phyloP scores from a whole-genome alignment of 2,113 vertebrate species.

The Gobiocypris rarus region DNA sequence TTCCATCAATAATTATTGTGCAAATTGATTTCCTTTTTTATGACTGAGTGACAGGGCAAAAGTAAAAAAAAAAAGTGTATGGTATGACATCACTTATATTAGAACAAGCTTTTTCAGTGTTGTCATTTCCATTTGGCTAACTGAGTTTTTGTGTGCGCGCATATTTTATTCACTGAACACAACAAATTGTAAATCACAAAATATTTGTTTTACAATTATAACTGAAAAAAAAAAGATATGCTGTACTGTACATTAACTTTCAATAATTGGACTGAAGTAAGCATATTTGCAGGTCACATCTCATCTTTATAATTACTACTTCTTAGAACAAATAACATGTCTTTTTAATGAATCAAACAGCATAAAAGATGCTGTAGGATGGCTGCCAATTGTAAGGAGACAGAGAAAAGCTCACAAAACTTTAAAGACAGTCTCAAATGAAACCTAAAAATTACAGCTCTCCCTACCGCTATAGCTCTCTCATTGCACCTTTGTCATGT shows the following conservation, averaged over 20 bases:
- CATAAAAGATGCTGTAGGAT: constrained; percentile 51
- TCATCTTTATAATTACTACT: constrained; percentile 41
- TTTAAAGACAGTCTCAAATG: constrained; percentile 40
- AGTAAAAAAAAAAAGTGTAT: constrained; percentile 56
- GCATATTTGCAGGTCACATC: constrained; percentile 51
- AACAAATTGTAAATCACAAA: constrained; percentile 47
- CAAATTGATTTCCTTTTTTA: background rate
- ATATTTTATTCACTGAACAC: constrained; percentile 54
- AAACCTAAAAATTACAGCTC: constrained; percentile 13
- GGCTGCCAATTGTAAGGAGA: constrained; percentile 33
- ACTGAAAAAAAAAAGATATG: too few relatives aligned
- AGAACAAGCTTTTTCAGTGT: constrained; percentile 59
- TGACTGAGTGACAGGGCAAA: constrained; percentile 49
- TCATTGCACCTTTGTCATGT: constrained; percentile 32
- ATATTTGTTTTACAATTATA: too few relatives aligned
- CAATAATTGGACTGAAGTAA: constrained; percentile 65
- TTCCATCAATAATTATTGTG: background rate
- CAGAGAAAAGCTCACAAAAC: constrained; percentile 45
- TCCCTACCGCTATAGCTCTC: background rate
- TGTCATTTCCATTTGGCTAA: constrained; percentile 69
- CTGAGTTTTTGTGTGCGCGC: constrained; percentile 54
- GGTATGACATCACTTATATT: constrained; percentile 38
- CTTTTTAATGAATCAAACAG: constrained; percentile 28
- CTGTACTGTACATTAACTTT: constrained; percentile 69
- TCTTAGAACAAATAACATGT: constrained; percentile 11